Conservation (phyloP, 1,140 invertebrate genomes). For the Eriosoma lanigerum region DNA sequence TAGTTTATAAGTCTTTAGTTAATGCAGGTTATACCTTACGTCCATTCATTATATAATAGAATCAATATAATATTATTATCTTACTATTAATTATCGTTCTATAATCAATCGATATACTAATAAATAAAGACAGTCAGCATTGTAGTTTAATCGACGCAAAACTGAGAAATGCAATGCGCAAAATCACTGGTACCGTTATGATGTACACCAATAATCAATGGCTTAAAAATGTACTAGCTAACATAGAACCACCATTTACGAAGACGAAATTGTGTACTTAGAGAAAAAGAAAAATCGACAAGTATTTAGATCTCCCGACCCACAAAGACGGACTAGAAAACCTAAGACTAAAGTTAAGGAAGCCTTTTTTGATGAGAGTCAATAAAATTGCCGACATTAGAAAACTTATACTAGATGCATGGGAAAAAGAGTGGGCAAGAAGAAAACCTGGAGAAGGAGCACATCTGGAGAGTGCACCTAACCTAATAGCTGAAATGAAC, state of each 20-base stretch:
- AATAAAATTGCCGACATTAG: background rate
- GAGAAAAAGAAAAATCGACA: constrained; percentile 25
- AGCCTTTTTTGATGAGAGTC: constrained; percentile 27
- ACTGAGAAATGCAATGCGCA: no score
- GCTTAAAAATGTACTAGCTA: constrained; percentile 27
- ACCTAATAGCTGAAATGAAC: no score
- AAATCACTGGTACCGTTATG: no score
- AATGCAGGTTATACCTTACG: no score
- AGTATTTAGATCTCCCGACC: constrained; percentile 6
- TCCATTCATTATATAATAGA: no score
- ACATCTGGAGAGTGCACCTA: no score
- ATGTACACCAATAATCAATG: constrained; percentile 14
- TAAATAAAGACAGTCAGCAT: no score
- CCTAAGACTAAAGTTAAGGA: constrained; percentile 35
- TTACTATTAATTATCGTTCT: no score
- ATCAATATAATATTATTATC: no score
- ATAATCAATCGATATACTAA: no score
- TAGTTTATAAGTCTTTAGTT: no score
- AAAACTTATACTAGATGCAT: constrained; percentile 32
- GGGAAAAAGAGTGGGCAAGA: constrained; percentile 10
- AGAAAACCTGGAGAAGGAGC: constrained; percentile 4
- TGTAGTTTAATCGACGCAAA: no score
- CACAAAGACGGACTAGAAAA: constrained; percentile 29
- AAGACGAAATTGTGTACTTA: background rate
- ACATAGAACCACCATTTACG: constrained; percentile 26